phyloP scores from a whole-genome alignment of 1,140 invertebrate genomes.

The Nasonia longicornis region DNA sequence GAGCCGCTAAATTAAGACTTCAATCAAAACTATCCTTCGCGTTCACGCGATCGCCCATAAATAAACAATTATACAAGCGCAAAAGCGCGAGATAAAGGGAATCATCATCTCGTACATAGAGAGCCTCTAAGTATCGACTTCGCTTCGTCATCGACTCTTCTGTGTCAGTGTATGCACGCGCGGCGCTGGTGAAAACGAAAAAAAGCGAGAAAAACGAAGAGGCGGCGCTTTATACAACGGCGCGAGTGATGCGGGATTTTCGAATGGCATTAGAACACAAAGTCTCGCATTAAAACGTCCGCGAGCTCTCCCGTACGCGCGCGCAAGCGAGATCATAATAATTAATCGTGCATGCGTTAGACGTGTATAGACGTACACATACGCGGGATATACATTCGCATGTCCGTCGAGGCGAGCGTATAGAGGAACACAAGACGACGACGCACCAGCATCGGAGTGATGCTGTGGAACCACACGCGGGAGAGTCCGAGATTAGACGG shows the following conservation, averaged over 20 bases:
- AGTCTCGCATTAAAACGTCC: constrained; percentile 3
- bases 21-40: constrained; percentile 1
- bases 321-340: constrained; percentile 29
- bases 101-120: neutral
- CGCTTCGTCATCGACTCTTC: constrained; percentile 37
- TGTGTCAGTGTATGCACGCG: neutral
- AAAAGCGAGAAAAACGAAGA: neutral
- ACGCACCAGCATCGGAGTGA: neutral
- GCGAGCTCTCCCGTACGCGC: neutral
- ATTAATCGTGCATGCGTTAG: constrained; percentile 27
- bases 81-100: constrained; percentile 13
- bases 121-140: neutral
- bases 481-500: constrained; percentile 31
- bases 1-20: constrained; percentile 28
- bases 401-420: too few species aligned
- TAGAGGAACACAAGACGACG: neutral
- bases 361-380: neutral
- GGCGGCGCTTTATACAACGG: constrained; percentile 1
- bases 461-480: constrained; percentile 3
- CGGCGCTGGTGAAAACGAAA: constrained; percentile 2
- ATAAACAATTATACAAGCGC: constrained; percentile 32
- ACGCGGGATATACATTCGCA: neutral
- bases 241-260: constrained; percentile 8
- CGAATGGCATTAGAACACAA: constrained; percentile 22
- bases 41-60: constrained; percentile 15